Conservation (phyloP, 2,888 invertebrate species). For the Microctonus brassicae region DNA sequence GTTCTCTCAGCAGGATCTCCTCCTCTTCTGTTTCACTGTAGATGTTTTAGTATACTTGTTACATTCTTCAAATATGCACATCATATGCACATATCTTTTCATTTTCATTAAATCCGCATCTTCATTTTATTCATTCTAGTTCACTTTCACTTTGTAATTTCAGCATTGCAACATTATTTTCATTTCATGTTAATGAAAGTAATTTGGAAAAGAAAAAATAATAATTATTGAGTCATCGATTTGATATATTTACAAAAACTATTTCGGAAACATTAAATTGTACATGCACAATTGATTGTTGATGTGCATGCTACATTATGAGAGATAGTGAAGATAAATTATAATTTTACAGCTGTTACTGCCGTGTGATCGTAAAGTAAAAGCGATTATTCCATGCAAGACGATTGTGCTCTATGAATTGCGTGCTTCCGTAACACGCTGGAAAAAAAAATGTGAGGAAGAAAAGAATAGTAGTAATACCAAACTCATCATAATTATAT, state of each 20-base stretch:
- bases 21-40: not conserved
- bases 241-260: no score
- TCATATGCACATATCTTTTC: not conserved
- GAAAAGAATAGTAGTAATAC: not conserved
- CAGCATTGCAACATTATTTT: not conserved
- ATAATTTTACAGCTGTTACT: conserved; percentile 37
- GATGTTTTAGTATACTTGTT: conserved; percentile 4
- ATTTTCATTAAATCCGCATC: not conserved
- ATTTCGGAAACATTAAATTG: not conserved
- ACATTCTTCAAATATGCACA: not conserved
- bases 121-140: no score
- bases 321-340: not conserved
- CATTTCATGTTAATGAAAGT: not conserved
- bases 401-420: not conserved
- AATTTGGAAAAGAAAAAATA: not conserved
- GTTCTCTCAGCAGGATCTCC: not conserved
- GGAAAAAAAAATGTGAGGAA: not conserved
- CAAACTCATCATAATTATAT: not conserved
- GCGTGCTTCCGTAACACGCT: conserved; percentile 15
- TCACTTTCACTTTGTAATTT: not conserved
- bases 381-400: conserved; percentile 28
- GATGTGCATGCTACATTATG: not conserved
- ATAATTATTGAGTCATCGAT: no score
- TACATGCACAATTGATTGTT: not conserved
- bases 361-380: conserved; percentile 38